These are phyloP conservation scores for Catotricha subobsoleta DNA, from an alignment of 2,888 invertebrate species.

Conservation along the genomic window DNA sequence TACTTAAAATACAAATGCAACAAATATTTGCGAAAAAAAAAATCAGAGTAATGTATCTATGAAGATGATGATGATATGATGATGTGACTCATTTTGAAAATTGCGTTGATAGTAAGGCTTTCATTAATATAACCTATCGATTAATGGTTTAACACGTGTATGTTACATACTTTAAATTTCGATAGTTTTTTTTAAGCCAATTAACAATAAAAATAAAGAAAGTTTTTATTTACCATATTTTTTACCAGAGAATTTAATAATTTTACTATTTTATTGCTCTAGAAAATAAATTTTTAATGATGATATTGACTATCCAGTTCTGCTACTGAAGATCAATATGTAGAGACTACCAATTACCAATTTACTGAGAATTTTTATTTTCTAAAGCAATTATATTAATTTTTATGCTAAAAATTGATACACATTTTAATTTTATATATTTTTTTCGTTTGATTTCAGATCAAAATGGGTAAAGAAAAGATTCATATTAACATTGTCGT, in stretches of 20 bases:
- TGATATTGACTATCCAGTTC: slow-evolving; percentile 20
- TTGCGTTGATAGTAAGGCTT: too few relatives aligned
- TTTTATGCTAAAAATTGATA: neutral
- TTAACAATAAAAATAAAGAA: too few relatives aligned
- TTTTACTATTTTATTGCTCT: neutral
- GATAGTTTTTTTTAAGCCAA: too few relatives aligned
- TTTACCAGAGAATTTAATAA: neutral
- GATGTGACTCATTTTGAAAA: too few relatives aligned
- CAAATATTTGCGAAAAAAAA: too few relatives aligned
- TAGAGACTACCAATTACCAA: slow-evolving; percentile 27
- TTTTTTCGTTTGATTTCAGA: neutral
- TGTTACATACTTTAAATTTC: too few relatives aligned
- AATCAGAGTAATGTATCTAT: too few relatives aligned
- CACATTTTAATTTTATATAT: neutral
- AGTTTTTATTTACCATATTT: neutral
- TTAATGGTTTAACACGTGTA: too few relatives aligned
- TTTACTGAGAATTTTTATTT: slow-evolving; percentile 9
- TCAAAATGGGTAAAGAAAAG: slow-evolving; percentile 88
- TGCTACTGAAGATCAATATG: slow-evolving; percentile 28
- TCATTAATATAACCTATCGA: too few relatives aligned
- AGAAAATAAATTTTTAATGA: neutral
- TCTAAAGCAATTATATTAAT: slow-evolving; percentile 5
- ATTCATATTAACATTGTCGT: slow-evolving; percentile 98
- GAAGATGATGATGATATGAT: too few relatives aligned
- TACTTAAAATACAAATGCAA: too few relatives aligned